Evolutionary conservation across 2,888 invertebrate genomes (phyloP).

Genomic region (Synergus gifuensis): DNA sequence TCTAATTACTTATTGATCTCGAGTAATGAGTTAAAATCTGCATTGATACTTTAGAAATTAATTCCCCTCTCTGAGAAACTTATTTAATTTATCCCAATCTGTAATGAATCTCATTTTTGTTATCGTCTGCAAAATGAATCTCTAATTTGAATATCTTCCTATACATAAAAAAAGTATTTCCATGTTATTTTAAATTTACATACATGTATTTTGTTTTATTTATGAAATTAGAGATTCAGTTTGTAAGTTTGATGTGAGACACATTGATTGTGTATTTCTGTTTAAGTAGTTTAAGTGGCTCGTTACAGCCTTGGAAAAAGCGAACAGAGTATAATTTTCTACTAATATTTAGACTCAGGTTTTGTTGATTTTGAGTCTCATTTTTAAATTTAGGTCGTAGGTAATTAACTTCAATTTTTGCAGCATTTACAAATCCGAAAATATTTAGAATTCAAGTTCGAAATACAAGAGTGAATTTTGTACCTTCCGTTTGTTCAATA

Average conservation of each 20-base stretch:
- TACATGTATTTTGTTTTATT: not conserved
- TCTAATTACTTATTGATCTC: not conserved
- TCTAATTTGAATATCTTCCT: not conserved
- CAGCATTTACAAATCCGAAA: slow-evolving; percentile 20
- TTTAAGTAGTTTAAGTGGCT: slow-evolving; percentile 40
- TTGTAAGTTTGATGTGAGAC: slow-evolving; percentile 7
- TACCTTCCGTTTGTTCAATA: not conserved
- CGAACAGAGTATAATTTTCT: slow-evolving; percentile 37
- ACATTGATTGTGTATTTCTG: slow-evolving; percentile 33
- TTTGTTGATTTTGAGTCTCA: slow-evolving; percentile 29
- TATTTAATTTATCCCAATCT: not conserved
- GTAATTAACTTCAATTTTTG: slow-evolving; percentile 1
- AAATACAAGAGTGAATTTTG: not conserved
- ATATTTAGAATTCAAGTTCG: not conserved
- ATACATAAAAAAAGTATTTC: not conserved
- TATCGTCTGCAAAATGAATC: slow-evolving; percentile 22
- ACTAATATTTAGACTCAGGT: slow-evolving; percentile 24
- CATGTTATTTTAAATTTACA: not conserved
- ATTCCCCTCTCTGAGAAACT: not conserved
- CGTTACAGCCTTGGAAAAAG: slow-evolving; percentile 41
- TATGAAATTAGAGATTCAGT: slow-evolving; percentile 20
- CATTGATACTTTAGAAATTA: not conserved
- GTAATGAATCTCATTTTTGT: slow-evolving; percentile 26
- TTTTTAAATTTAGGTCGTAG: slow-evolving; percentile 7
- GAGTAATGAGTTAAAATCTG: not conserved